A percentile compares a stretch with the other conserved stretches of the same genome.
phyloP scores from a whole-genome alignment of 2,113 vertebrate genomes.

The Carettochelys insculpta region DNA sequence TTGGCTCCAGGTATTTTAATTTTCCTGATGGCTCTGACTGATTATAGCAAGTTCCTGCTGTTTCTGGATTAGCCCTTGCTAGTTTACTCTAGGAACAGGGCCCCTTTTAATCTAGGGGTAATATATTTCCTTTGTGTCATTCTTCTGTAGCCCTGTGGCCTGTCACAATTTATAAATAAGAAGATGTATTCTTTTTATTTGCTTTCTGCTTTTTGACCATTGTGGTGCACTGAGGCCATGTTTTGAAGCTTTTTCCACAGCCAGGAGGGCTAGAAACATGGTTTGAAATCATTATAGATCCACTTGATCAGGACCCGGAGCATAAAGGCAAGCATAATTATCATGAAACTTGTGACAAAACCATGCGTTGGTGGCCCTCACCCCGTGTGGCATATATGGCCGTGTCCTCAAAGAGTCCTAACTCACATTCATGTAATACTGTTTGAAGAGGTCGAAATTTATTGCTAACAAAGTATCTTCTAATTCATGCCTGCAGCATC shows the following conservation, averaged over 20 bases:
- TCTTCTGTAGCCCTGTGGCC: too few relatives aligned
- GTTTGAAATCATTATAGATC: neutral
- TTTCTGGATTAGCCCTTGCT: too few relatives aligned
- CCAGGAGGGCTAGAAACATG: neutral
- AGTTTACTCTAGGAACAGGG: too few relatives aligned
- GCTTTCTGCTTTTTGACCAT: too few relatives aligned
- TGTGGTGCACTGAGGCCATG: neutral
- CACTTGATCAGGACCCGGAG: neutral
- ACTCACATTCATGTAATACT: neutral
- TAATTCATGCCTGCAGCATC: neutral
- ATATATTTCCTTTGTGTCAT: too few relatives aligned
- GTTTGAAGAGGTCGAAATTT: neutral
- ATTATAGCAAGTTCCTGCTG: too few relatives aligned
- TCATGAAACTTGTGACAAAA: neutral
- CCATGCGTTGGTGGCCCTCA: neutral
- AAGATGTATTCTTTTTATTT: too few relatives aligned
- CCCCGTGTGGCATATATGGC: neutral
- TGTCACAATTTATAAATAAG: too few relatives aligned
- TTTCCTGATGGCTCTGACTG: too few relatives aligned
- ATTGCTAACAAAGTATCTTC: neutral
- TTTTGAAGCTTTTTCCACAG: neutral
- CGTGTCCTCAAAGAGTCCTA: neutral
- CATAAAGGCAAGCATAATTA: neutral
- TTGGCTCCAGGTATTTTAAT: too few relatives aligned
- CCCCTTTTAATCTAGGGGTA: too few relatives aligned